A percentile compares a stretch with the other conserved stretches of the same genome.
phyloP scores from a whole-genome alignment of 2,888 invertebrate species.

The Drosophila formosana region DNA sequence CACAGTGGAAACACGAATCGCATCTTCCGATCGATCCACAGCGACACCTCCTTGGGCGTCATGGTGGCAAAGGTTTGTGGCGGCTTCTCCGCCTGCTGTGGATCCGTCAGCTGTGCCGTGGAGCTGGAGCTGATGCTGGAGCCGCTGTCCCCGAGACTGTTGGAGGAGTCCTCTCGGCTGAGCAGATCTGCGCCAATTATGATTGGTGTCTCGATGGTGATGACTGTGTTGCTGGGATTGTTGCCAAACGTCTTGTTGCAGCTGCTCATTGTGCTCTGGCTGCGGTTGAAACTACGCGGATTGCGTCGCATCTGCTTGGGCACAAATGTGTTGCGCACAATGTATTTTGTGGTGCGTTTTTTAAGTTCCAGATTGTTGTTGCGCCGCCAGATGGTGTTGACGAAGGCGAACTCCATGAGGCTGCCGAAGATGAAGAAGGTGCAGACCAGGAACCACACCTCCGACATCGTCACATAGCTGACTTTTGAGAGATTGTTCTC shows the following conservation, averaged over 20 bases:
- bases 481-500: slow-evolving; percentile 93
- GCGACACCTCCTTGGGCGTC: slow-evolving; percentile 95
- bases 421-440: slow-evolving; percentile 94
- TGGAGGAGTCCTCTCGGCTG: slow-evolving; percentile 49
- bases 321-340: slow-evolving; percentile 92
- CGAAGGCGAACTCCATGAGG: slow-evolving; percentile 94
- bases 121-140: slow-evolving; percentile 44
- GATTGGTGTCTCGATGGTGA: slow-evolving; percentile 86
- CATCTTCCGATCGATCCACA: slow-evolving; percentile 92
- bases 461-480: slow-evolving; percentile 95
- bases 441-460: slow-evolving; percentile 95
- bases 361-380: slow-evolving; percentile 86
- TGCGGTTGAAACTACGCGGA: slow-evolving; percentile 85
- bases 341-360: slow-evolving; percentile 90
- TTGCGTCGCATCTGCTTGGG: slow-evolving; percentile 89
- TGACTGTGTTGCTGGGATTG: slow-evolving; percentile 58
- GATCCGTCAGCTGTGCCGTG: slow-evolving; percentile 32
- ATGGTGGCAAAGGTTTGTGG: slow-evolving; percentile 87
- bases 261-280: slow-evolving; percentile 85
- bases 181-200: slow-evolving; percentile 87
- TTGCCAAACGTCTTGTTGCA: slow-evolving; percentile 80
- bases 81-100: slow-evolving; percentile 46
- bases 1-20: slow-evolving; percentile 91
- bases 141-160: slow-evolving; percentile 57
- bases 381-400: slow-evolving; percentile 94